These are phyloP conservation scores for Thysanoteuthis rhombus DNA, from an alignment of 2,888 invertebrate species.

Conservation along the genomic window DNA sequence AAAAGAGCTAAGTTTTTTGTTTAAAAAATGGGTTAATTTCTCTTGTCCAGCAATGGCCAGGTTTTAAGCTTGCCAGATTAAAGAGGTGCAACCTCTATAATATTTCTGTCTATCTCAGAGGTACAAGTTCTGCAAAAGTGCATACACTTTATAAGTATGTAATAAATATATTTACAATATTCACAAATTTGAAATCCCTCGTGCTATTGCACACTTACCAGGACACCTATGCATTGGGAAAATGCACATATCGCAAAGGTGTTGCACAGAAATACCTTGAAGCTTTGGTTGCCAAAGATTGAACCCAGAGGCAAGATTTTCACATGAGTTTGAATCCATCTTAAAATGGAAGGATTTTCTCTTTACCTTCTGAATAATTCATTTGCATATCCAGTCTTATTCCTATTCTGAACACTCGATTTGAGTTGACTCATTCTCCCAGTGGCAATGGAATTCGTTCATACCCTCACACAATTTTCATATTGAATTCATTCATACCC, in stretches of 20 bases:
- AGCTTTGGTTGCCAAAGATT: not conserved
- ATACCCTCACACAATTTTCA: not conserved
- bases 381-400: not conserved
- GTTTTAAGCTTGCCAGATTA: too few relatives aligned
- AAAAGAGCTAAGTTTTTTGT: too few relatives aligned
- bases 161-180: not conserved
- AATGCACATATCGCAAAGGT: not conserved
- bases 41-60: too few relatives aligned
- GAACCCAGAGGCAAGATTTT: not conserved
- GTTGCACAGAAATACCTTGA: not conserved
- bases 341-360: not conserved
- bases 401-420: not conserved
- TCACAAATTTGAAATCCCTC: not conserved
- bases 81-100: too few relatives aligned
- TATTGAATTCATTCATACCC: not conserved
- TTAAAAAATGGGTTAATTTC: too few relatives aligned
- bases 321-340: not conserved
- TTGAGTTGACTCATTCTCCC: not conserved
- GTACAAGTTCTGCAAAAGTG: too few relatives aligned
- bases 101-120: too few relatives aligned
- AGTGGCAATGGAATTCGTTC: not conserved
- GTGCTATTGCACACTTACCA: not conserved
- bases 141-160: too few relatives aligned
- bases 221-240: not conserved
- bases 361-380: not conserved